Conservation (phyloP, 1,140 invertebrate species). For the Drosophila insularis region DNA sequence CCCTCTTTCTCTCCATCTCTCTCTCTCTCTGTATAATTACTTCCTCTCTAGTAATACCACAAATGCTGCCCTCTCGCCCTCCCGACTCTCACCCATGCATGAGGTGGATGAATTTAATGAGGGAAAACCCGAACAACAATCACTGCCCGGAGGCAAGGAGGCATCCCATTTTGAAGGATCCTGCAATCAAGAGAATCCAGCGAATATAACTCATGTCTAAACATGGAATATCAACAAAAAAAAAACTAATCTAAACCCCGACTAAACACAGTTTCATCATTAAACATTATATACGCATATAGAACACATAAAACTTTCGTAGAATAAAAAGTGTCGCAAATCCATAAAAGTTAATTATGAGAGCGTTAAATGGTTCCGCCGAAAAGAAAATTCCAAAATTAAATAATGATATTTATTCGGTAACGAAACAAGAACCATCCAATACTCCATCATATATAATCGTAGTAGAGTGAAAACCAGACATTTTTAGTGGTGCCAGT, state of each 20-base stretch:
- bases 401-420: conserved; percentile 1
- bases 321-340: background rate
- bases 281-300: conserved; percentile 22
- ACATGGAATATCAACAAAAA: background rate
- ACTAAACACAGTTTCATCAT: conserved; percentile 22
- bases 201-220: conserved; percentile 68
- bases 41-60: conserved; percentile 50
- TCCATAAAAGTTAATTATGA: background rate
- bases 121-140: conserved; percentile 63
- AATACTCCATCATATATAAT: conserved; percentile 43
- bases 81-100: conserved; percentile 77
- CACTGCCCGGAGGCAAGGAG: conserved; percentile 58
- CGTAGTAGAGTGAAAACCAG: conserved; percentile 38
- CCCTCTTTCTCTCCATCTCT: conserved; percentile 33
- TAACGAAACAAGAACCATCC: conserved; percentile 6
- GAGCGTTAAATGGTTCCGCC: background rate
- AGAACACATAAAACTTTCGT: background rate
- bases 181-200: conserved; percentile 36
- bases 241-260: conserved; percentile 4
- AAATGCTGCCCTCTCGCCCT: conserved; percentile 67
- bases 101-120: conserved; percentile 73
- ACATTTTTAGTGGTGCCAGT: conserved; percentile 52
- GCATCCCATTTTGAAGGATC: conserved; percentile 4
- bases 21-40: conserved; percentile 8
- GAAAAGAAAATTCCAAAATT: background rate